Percentiles rank a stretch among this genome's conserved stretches.
These are phyloP conservation scores for Eupithecia insigniata DNA, from an alignment of 2,888 invertebrate genomes.

Conservation along the genomic window DNA sequence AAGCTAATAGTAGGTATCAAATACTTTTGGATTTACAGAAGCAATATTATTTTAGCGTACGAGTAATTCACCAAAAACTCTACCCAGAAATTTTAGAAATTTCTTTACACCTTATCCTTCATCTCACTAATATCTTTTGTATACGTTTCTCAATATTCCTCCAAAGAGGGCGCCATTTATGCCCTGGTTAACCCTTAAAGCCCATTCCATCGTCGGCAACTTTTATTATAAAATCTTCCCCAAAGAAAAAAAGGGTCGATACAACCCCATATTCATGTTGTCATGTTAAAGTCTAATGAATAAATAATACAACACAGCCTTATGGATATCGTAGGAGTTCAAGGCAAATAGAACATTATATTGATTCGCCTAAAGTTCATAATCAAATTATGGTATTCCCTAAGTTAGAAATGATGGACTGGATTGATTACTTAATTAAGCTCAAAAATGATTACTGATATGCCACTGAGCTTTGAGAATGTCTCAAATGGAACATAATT, in stretches of 20 bases:
- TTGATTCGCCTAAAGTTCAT: not conserved
- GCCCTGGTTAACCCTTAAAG: not conserved
- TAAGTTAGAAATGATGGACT: not conserved
- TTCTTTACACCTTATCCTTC: conserved; percentile 1
- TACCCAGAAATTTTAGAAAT: not conserved
- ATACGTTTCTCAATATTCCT: not conserved
- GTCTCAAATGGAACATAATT: too few species aligned
- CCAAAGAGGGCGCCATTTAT: not conserved
- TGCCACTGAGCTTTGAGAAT: not conserved
- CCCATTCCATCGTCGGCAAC: conserved; percentile 5
- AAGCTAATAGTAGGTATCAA: too few species aligned
- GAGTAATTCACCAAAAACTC: too few species aligned
- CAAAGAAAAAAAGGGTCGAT: conserved; percentile 21
- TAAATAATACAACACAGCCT: conserved; percentile 20
- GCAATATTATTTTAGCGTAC: not conserved
- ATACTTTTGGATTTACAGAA: too few species aligned
- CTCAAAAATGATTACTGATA: not conserved
- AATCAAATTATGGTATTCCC: not conserved
- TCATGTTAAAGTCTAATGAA: conserved; percentile 29
- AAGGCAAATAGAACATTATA: not conserved
- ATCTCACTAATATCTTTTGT: not conserved
- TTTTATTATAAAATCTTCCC: conserved; percentile 22
- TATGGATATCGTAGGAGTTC: not conserved
- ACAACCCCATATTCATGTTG: conserved; percentile 13
- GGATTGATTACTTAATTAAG: not conserved